These are phyloP conservation scores for Melanotaenia boesemani DNA, from an alignment of 2,797 vertebrate species.

Conservation along the genomic window DNA sequence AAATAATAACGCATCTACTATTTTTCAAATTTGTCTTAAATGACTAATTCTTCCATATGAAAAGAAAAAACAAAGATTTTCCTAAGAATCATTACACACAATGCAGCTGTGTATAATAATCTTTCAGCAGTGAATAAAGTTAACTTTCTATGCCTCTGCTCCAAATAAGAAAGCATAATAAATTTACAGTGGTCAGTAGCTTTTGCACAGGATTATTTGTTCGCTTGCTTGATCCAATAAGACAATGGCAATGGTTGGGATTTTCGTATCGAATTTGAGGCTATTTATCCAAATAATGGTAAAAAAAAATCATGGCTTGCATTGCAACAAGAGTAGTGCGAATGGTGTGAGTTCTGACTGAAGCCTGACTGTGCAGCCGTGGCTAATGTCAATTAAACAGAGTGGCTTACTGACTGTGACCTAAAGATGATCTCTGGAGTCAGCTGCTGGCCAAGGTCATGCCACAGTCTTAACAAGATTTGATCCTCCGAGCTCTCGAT, in stretches of 20 bases:
- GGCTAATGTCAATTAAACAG: constrained; percentile 83
- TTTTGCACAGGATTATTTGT: background rate
- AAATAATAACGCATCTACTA: no score
- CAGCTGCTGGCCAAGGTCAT: constrained; percentile 81
- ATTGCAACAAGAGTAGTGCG: constrained; percentile 1
- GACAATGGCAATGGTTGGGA: background rate
- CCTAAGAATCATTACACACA: background rate
- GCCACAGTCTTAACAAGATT: constrained; percentile 84
- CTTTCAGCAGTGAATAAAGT: background rate
- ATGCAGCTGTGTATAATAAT: background rate
- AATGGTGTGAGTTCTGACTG: constrained; percentile 35
- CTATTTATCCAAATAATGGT: constrained; percentile 2
- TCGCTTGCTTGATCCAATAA: background rate
- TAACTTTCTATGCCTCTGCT: background rate
- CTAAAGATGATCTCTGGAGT: constrained; percentile 78
- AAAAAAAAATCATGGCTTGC: background rate
- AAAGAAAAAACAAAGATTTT: no score
- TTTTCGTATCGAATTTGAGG: background rate
- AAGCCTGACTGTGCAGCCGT: constrained; percentile 27
- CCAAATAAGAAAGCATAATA: background rate
- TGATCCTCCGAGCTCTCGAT: constrained; percentile 70
- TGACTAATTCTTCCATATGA: no score
- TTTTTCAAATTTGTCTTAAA: no score
- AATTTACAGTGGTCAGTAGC: constrained; percentile 4
- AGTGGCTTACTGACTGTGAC: constrained; percentile 79